Percentiles rank a stretch among this genome's conserved stretches.
phyloP scores from a whole-genome alignment of 1,140 invertebrate species.

The Bombus soroeensis region DNA sequence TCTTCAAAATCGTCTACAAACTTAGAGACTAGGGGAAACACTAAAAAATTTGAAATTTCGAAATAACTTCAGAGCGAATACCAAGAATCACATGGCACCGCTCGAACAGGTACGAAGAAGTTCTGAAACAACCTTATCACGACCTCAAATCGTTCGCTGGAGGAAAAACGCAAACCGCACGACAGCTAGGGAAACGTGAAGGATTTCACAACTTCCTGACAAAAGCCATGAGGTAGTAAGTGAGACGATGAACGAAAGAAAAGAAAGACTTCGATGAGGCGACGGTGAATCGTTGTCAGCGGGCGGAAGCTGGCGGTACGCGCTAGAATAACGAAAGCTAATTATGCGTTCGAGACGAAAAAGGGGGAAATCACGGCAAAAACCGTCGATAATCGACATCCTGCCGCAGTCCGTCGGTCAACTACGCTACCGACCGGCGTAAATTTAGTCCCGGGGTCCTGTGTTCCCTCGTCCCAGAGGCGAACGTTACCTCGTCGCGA shows the following conservation, averaged over 20 bases:
- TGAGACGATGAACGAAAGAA: conserved; percentile 4
- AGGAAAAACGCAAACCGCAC: conserved; percentile 12
- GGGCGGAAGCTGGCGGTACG: conserved; percentile 66
- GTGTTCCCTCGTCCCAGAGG: not conserved
- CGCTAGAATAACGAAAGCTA: conserved; percentile 78
- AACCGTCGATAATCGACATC: conserved; percentile 74
- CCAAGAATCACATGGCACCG: no score
- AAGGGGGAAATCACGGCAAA: conserved; percentile 62
- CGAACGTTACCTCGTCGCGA: conserved; percentile 56
- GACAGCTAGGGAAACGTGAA: conserved; percentile 42
- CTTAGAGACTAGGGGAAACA: no score
- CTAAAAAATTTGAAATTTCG: no score
- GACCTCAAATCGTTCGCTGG: not conserved
- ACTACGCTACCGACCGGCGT: conserved; percentile 60
- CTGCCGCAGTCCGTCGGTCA: conserved; percentile 70
- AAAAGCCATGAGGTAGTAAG: not conserved
- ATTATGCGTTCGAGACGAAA: conserved; percentile 68
- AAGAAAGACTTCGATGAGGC: conserved; percentile 15
- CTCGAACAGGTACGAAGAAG: no score
- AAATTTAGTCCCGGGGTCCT: conserved; percentile 51
- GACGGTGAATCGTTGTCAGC: conserved; percentile 59
- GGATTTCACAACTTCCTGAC: conserved; percentile 34
- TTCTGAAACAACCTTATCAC: not conserved
- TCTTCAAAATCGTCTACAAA: no score
- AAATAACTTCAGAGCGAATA: no score